phyloP scores from a whole-genome alignment of 2,888 invertebrate genomes.

The Mimumesa dahlbomi region DNA sequence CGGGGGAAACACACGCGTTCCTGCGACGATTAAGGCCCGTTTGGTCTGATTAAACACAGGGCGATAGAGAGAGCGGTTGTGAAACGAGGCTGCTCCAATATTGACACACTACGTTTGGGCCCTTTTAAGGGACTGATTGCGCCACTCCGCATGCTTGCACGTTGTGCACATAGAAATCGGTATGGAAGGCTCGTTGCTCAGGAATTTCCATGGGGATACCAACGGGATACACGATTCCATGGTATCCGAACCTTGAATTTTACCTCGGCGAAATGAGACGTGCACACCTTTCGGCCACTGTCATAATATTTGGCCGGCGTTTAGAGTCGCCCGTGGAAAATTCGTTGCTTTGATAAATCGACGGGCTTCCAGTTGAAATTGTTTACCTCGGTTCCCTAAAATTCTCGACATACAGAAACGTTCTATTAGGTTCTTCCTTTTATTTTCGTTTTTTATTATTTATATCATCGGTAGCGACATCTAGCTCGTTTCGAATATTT shows the following conservation, averaged over 20 bases:
- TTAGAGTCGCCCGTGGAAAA: slow-evolving; percentile 1
- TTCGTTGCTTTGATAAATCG: slow-evolving; percentile 3
- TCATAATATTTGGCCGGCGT: slow-evolving; percentile 4
- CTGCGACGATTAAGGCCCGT: slow-evolving; percentile 36
- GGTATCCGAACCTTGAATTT: slow-evolving; percentile 6
- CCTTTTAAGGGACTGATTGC: slow-evolving; percentile 57
- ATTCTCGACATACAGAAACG: too few species aligned
- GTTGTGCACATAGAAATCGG: slow-evolving; percentile 15
- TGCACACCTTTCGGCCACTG: not conserved
- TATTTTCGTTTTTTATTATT: too few species aligned
- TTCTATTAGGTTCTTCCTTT: too few species aligned
- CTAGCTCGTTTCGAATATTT: too few species aligned
- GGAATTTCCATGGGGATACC: slow-evolving; percentile 12
- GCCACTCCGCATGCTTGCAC: slow-evolving; percentile 35
- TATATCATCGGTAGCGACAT: too few species aligned
- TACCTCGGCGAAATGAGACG: not conserved
- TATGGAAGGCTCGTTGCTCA: slow-evolving; percentile 2
- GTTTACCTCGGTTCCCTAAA: not conserved
- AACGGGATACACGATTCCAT: not conserved
- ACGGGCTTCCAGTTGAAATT: too few species aligned
- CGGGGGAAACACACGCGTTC: slow-evolving; percentile 14
- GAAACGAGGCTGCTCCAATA: slow-evolving; percentile 57
- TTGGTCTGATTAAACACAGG: slow-evolving; percentile 41
- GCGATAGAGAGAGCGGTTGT: slow-evolving; percentile 20
- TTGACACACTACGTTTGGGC: slow-evolving; percentile 48